Evolutionary conservation across 2,797 vertebrate genomes (phyloP), one percentile per base, ranked within the genome.

Genomic region (Orientallactaga sibirica): DNA sequence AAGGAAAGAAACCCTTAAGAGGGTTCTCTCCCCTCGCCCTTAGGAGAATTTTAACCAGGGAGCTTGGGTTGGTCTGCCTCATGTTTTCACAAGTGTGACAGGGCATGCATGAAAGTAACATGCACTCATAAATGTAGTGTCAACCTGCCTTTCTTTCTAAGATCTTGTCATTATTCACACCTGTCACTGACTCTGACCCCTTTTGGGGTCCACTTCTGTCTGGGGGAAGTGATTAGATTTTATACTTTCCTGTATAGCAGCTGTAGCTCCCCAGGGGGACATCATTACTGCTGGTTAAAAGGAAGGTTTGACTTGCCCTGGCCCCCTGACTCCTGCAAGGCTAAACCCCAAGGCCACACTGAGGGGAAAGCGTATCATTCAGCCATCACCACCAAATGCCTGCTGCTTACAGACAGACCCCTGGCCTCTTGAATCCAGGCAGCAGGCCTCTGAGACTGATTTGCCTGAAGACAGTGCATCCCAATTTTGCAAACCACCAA

Each of bases 101-200:
- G 3, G 29, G 18, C 55, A 20, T 58, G 20, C 22, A 33, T 75
- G 88, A 94, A 92, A 77, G 58, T 37, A 61, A 24, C 8, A 3
- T 41, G 12, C 67, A 16, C 15, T 20, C 75, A 43, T 78, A 62
- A 71, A 91, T 67, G 77, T 55, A 66, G 25, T 48, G 61, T 74
- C 79, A 48, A 41, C 24, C 11, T 41, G 11, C 20, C 24, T 52
- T 87, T 77, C 24, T 71, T 71, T 73, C 64, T 22, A 48, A 5
- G 37, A 33, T 27, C 80, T 68, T 73, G 79, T 82, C 78, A 27
- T 88, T 66, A 33, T 88, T 88, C 76, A 90, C 48, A 90, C 78
- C 62, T 62, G 52, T 80, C 70, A 1, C 33, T 16, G 19, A 7
- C 37, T 79, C 66, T 33, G 61, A 85, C 70, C 74, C 62, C 62